Percentiles rank a stretch among this genome's conserved stretches.
Evolutionary conservation across 2,797 vertebrate genomes (phyloP).

Genomic region (Meda fulgida): DNA sequence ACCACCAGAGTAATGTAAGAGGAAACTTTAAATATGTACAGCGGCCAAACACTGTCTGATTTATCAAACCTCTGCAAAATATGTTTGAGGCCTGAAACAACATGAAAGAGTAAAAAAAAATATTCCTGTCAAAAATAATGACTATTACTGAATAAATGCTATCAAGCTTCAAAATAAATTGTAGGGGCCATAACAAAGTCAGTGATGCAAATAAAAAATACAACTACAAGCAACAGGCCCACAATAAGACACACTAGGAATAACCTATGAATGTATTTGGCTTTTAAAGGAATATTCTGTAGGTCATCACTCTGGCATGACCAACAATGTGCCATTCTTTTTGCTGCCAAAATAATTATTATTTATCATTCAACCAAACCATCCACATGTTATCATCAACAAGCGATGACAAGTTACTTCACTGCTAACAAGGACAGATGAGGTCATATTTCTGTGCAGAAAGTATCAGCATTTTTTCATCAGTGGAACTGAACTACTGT

Average conservation of each 20-base stretch:
- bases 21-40: background rate
- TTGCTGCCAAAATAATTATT: background rate
- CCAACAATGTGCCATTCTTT: background rate
- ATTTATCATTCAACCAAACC: background rate
- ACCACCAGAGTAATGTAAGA: background rate
- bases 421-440: background rate
- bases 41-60: background rate
- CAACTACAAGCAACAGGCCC: background rate
- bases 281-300: background rate
- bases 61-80: background rate
- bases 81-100: background rate
- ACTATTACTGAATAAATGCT: background rate
- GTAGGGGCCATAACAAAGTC: background rate
- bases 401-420: slow-evolving; percentile 26
- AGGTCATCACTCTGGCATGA: background rate
- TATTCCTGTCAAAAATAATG: background rate
- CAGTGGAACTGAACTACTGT: background rate
- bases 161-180: background rate
- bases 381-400: background rate
- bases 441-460: slow-evolving; percentile 4
- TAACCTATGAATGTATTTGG: background rate
- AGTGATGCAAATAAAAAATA: background rate
- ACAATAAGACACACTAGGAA: background rate
- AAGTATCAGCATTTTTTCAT: background rate
- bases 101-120: background rate